These are phyloP conservation scores for Philereme vetulata DNA, from an alignment of 2,888 invertebrate species.

Conservation along the genomic window DNA sequence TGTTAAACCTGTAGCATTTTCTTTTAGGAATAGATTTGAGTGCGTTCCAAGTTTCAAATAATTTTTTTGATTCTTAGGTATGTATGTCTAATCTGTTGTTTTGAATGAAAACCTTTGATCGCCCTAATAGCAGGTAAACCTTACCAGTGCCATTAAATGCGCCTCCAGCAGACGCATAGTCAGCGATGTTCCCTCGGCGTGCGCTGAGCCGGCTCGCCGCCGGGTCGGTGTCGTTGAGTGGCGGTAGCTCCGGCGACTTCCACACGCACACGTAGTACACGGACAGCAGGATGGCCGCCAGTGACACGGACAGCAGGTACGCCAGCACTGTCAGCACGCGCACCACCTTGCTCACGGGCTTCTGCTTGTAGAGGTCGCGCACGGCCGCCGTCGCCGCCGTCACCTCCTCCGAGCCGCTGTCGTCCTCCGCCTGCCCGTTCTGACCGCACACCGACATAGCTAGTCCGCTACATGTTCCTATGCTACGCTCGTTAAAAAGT, in stretches of 20 bases:
- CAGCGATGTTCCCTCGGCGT: slow-evolving; percentile 19
- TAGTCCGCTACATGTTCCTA: slow-evolving; percentile 52
- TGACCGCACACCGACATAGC: slow-evolving; percentile 70
- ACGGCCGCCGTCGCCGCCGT: slow-evolving; percentile 50
- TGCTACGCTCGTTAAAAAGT: slow-evolving; percentile 44
- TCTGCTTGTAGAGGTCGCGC: slow-evolving; percentile 69
- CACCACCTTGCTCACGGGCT: slow-evolving; percentile 73
- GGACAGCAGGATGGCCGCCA: slow-evolving; percentile 91
- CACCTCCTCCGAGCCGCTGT: slow-evolving; percentile 62
- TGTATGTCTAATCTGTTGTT: no score
- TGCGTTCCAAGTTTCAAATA: no score
- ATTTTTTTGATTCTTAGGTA: no score
- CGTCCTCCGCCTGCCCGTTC: slow-evolving; percentile 63
- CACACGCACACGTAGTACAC: slow-evolving; percentile 93
- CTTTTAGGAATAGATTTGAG: no score
- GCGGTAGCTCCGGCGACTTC: slow-evolving; percentile 86
- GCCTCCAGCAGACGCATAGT: slow-evolving; percentile 10
- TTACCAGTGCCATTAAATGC: slow-evolving; percentile 30
- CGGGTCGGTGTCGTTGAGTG: slow-evolving; percentile 48
- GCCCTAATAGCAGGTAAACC: slow-evolving; percentile 1
- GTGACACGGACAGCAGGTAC: slow-evolving; percentile 93
- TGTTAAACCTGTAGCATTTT: no score
- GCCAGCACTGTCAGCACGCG: slow-evolving; percentile 91
- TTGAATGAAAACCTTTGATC: no score
- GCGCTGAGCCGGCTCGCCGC: slow-evolving; percentile 41